Conservation (phyloP, 2,888 invertebrate genomes). For the Dasysyrphus albostriatus region DNA sequence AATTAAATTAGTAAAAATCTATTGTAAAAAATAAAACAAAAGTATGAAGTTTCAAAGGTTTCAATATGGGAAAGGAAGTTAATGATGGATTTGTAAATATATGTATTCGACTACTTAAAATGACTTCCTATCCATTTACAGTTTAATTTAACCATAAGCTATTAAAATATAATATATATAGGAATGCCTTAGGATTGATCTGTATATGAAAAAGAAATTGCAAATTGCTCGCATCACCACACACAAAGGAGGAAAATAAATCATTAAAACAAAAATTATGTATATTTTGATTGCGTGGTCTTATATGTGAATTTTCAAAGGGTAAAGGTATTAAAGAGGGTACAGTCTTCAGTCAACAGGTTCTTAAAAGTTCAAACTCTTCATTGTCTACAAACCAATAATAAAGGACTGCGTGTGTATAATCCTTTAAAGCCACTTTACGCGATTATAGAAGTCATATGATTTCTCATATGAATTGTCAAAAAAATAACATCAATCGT, state of each 20-base stretch:
- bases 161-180: conserved; percentile 7
- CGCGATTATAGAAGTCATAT: too few relatives aligned
- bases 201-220: not conserved
- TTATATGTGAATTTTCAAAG: too few relatives aligned
- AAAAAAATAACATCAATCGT: too few relatives aligned
- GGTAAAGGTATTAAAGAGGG: too few relatives aligned
- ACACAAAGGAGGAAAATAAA: conserved; percentile 1
- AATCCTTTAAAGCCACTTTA: too few relatives aligned
- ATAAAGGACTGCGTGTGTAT: too few relatives aligned
- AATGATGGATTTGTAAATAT: conserved; percentile 61
- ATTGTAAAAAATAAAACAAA: conserved; percentile 59
- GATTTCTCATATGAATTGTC: too few relatives aligned
- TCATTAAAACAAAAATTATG: not conserved
- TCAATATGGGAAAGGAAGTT: conserved; percentile 50
- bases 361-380: too few relatives aligned
- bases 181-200: conserved; percentile 41
- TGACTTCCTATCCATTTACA: conserved; percentile 42
- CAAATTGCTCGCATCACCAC: not conserved
- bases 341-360: too few relatives aligned
- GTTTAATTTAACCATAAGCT: conserved; percentile 38
- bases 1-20: conserved; percentile 42
- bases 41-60: conserved; percentile 71
- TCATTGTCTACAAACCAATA: too few relatives aligned
- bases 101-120: conserved; percentile 38
- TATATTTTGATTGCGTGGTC: too few relatives aligned